A percentile compares a stretch with the other conserved stretches of the same genome.
phyloP scores from a whole-genome alignment of 2,113 vertebrate genomes.

The Archilochus colubris region DNA sequence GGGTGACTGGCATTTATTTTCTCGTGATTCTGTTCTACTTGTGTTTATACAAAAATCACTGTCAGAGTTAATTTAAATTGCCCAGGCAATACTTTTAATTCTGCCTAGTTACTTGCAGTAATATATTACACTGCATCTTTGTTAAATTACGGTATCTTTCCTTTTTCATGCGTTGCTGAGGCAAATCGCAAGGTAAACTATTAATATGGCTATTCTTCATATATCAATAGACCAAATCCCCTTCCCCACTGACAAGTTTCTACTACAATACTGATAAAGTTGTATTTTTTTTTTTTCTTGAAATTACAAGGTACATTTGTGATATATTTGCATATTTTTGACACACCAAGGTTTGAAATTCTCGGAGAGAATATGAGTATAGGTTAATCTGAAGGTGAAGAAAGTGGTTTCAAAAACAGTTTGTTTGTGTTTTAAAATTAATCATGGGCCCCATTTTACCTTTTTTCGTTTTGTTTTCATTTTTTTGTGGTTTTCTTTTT shows the following conservation, averaged over 20 bases:
- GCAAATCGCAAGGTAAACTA: constrained; percentile 81
- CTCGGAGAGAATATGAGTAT: constrained; percentile 59
- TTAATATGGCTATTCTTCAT: constrained; percentile 83
- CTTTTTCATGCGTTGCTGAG: constrained; percentile 70
- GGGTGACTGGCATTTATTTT: constrained; percentile 68
- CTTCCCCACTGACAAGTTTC: constrained; percentile 74
- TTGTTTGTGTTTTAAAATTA: constrained; percentile 54
- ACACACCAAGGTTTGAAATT: constrained; percentile 71
- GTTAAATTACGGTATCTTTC: constrained; percentile 68
- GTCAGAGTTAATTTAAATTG: constrained; percentile 76
- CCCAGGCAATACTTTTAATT: constrained; percentile 74
- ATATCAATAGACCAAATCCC: constrained; percentile 78
- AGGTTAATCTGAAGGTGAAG: constrained; percentile 59
- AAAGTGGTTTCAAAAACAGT: constrained; percentile 61
- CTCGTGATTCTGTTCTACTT: constrained; percentile 67
- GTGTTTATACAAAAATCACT: constrained; percentile 73
- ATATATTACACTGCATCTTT: constrained; percentile 68
- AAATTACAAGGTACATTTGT: constrained; percentile 74
- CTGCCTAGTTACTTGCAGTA: constrained; percentile 72
- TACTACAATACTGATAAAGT: constrained; percentile 70
- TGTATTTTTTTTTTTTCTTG: constrained; percentile 24
- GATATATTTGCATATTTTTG: constrained; percentile 83
- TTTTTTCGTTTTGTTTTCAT: background rate
- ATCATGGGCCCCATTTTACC: constrained; percentile 53
- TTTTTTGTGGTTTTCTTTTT: background rate